Base-by-base conservation (phyloP, 2,888 invertebrate genomes). In the Tiliacea aurago region DNA sequence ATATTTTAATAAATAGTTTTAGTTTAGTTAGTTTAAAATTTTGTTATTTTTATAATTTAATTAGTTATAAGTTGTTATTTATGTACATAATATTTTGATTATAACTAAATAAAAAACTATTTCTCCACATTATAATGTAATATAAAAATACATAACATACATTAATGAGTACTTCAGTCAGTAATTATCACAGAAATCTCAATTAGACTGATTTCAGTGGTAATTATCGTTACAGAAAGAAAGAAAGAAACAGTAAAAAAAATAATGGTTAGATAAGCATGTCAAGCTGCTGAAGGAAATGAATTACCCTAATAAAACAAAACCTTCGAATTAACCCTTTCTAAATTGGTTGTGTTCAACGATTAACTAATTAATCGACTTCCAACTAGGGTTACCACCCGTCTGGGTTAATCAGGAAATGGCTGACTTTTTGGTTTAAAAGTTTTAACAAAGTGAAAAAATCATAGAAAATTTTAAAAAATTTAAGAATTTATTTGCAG, bases 321-420 rank as follows among this genome's bases (percentile, higher is more conserved):
- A 69, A 55, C 45, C 23, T 56, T 13, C 0, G 5, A 81, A 70
- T 76, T 43, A 62, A 68, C 56, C 68, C 65, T 62, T 69, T 61
- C 11, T 51, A 41, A 79, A 75, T 80, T 65, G n/a, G 69, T 53
- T 49, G 61, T 65, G 15, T 70, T 68, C 59, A 49, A 80, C 47
- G 55, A 70, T 69, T 66, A 59, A 43, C 65, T 58, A 69, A 66
- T 81, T 66, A 81, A 79, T 79, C 43, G 70, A 62, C 53, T 66
- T 66, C 4, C 2, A 20, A 41, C 2, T 53, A 75, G 59, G 77
- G 77, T 0, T 59, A 37, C 28, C 23, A 4, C 7, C 1, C 47
- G 1, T 43, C 10, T 20, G 9, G 20, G 0, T 23, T 53, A 23
- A 11, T 51, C 10, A 5, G n/a, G 5, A 1, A 4, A 5, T 51